Evolutionary conservation across 2,113 vertebrate genomes (phyloP).

Genomic region (Danio rerio): GRCz12tu NC_133198.1:36229001-36229500

Average conservation of each 20-base stretch:
- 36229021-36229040: slow-evolving; percentile 1
- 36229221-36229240: background rate
- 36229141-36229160: background rate
- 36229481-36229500: too few species aligned
- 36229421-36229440: too few species aligned
- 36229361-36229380: too few species aligned
- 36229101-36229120: background rate
- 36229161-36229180: background rate
- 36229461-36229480: too few species aligned
- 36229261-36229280: background rate
- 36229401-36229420: too few species aligned
- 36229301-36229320: background rate
- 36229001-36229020: slow-evolving; percentile 1
- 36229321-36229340: background rate
- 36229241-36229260: background rate
- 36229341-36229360: too few species aligned
- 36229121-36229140: background rate
- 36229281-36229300: background rate
- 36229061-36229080: background rate
- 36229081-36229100: background rate
- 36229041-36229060: slow-evolving; percentile 50
- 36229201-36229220: background rate
- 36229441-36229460: too few species aligned
- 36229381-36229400: too few species aligned
- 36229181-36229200: background rate